Percentiles rank a stretch among this genome's conserved stretches.
Conservation (phyloP, 2,113 vertebrate genomes). For the Leptosomus discolor region DNA sequence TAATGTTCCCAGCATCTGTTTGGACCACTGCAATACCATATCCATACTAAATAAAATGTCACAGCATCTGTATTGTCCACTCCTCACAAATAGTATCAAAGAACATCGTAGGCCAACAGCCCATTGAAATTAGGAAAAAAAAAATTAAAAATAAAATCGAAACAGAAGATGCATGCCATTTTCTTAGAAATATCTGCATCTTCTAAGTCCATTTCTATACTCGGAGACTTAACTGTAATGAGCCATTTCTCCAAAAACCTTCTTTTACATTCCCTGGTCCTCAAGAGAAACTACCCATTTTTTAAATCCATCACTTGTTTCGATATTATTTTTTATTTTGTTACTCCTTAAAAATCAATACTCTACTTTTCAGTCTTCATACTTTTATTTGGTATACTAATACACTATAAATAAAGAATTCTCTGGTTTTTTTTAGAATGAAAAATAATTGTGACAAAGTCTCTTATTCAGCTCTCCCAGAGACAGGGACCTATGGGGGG, state of each 20-base stretch:
- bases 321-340: background rate
- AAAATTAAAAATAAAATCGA: background rate
- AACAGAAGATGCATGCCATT: background rate
- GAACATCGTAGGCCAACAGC: background rate
- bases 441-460: background rate
- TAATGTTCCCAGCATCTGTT: constrained; percentile 38
- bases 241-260: background rate
- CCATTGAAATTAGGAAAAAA: background rate
- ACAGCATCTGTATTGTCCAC: constrained; percentile 29
- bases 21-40: background rate
- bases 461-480: background rate
- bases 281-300: background rate
- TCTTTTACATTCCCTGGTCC: background rate
- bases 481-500: background rate
- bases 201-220: background rate
- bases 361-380: background rate
- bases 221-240: background rate
- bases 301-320: background rate
- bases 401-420: background rate
- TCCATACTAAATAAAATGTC: constrained; percentile 45
- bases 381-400: background rate
- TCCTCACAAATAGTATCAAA: background rate
- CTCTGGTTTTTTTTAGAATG: background rate
- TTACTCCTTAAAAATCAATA: background rate
- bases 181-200: background rate